These are phyloP conservation scores for Camponotus vicinus DNA, from an alignment of 1,140 invertebrate genomes.

Conservation along the genomic window DNA sequence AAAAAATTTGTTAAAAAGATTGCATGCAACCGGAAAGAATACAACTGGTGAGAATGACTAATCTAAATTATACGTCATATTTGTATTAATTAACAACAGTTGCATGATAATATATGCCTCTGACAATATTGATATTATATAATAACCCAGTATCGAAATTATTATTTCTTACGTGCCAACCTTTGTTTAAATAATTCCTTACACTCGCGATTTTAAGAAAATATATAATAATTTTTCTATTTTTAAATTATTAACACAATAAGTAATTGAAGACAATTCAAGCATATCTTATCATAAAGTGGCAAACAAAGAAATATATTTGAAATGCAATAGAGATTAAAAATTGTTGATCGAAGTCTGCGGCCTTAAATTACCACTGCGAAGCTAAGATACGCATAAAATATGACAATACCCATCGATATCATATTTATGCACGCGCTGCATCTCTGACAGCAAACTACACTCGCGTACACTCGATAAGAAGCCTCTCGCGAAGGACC, in stretches of 20 bases:
- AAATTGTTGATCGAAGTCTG: neutral
- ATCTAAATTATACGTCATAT: neutral
- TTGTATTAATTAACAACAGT: slow-evolving; percentile 27
- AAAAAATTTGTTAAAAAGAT: neutral
- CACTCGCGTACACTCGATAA: slow-evolving; percentile 28
- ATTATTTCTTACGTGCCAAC: neutral
- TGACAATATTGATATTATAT: neutral
- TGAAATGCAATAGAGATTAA: neutral
- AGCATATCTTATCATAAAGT: neutral
- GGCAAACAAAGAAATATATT: neutral
- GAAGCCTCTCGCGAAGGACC: slow-evolving; percentile 68
- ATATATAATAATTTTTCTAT: neutral
- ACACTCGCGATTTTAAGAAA: neutral
- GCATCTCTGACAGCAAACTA: neutral
- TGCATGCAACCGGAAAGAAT: neutral
- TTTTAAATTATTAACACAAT: neutral
- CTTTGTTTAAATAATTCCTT: neutral
- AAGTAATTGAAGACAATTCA: neutral
- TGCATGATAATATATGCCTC: neutral
- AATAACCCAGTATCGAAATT: neutral
- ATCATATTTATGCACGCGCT: slow-evolving; percentile 11
- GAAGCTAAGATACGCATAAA: slow-evolving; percentile 10
- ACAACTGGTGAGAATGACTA: neutral
- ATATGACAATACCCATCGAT: neutral
- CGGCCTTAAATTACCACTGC: neutral